Evolutionary conservation across 2,888 invertebrate species (phyloP).

Genomic region (Anarsia innoxiella): DNA sequence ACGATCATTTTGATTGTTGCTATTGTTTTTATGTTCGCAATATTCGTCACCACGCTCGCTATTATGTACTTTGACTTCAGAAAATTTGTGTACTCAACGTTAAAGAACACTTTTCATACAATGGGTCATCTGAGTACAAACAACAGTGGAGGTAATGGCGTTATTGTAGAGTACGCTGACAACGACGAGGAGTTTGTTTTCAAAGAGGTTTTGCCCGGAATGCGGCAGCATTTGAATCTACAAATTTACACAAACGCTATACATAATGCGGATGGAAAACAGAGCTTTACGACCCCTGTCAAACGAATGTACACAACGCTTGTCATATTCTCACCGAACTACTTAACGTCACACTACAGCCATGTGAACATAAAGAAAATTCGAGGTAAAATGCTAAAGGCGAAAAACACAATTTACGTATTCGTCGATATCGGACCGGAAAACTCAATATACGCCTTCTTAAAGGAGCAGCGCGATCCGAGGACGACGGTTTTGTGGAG

Average conservation of each 20-base stretch:
- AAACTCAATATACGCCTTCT: conserved; percentile 60
- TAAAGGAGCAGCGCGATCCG: conserved; percentile 55
- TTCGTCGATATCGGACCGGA: conserved; percentile 58
- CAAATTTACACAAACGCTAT: neutral
- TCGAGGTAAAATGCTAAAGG: conserved; percentile 53
- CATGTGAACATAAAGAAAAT: conserved; percentile 63
- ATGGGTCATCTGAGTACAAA: conserved; percentile 17
- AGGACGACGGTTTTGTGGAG: conserved; percentile 50
- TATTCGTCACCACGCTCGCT: conserved; percentile 1
- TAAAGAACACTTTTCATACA: conserved; percentile 32
- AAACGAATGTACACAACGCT: conserved; percentile 34
- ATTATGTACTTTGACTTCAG: conserved; percentile 7
- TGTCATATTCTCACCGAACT: conserved; percentile 59
- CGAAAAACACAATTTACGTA: conserved; percentile 51
- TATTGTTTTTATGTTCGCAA: conserved; percentile 9
- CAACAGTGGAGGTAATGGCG: conserved; percentile 22
- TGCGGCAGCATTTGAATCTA: conserved; percentile 34
- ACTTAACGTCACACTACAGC: conserved; percentile 52
- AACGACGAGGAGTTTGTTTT: conserved; percentile 53
- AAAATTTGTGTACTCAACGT: conserved; percentile 16
- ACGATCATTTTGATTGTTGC: conserved; percentile 34
- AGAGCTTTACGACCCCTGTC: conserved; percentile 28
- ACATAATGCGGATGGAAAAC: conserved; percentile 14
- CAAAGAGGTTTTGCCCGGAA: conserved; percentile 48
- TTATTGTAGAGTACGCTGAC: conserved; percentile 43